Base-by-base conservation (phyloP, 2,113 vertebrate species). In the Potamarius usumacintae region DNA sequence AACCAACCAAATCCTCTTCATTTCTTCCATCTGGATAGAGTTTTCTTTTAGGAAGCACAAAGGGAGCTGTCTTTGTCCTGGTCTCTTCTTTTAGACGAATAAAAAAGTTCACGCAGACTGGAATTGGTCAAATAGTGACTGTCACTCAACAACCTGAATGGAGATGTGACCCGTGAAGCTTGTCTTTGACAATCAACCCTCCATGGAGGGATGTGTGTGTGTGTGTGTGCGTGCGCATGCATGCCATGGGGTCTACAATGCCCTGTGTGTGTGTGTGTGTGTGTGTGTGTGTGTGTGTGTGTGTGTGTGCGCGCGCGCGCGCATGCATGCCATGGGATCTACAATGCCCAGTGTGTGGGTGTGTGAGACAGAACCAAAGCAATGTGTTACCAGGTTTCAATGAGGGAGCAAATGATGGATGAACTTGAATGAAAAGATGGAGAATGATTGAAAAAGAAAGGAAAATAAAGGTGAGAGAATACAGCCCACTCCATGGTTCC, bases 171-270 rank as follows among this genome's bases (percentile, higher is more conserved):
- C 74, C 27, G 18, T 60, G 76, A 77, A 69, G 84, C 88, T 67
- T 87, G 60, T 60, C 87, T 82, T 88, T 87, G 76, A 86, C 62
- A 84, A 83, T 78, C 86, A 86, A 71, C 81, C 53, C 72, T 30
- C 48, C 69, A 81, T 52, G 48, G 82, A 85, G 72, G 86, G 67
- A 27, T 88, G 86, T 79, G 78, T 57, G 63, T 63, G 80, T 78
- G 71, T 52, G 62, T 71, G 82, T 52, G n/a, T n/a, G n/a, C n/a
- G n/a, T n/a, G n/a, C n/a, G 63, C 55, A 65, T 27, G 27, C 8
- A 42, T 34, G 60, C 30, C 42, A 53, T 86, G 10, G 52, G 34
- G 65, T 74, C 34, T 50, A n/a, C 53, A 84, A 81, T 82, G 81
- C 52, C 18, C 15, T 80, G 63, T 78, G 71, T 69, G n/a, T n/a